Evolutionary conservation across 2,113 vertebrate species (phyloP).

Genomic region (Halcyon malimbica): DNA sequence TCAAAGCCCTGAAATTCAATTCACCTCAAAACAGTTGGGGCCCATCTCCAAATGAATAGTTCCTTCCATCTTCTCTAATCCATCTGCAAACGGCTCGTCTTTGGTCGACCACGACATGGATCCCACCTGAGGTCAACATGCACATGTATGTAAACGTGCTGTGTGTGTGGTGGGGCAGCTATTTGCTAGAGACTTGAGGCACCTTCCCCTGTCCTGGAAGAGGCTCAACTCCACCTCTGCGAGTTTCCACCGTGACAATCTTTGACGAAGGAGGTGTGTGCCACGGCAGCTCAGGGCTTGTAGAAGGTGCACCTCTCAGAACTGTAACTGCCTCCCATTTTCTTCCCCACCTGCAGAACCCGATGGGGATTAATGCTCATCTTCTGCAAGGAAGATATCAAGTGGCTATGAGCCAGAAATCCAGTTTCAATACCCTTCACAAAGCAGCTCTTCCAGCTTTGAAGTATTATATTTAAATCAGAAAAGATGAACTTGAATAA

Average conservation of each 20-base stretch:
- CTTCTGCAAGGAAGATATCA: background rate
- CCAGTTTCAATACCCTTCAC: background rate
- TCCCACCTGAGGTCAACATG: background rate
- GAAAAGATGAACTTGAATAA: background rate
- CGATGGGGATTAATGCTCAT: background rate
- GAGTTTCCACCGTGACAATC: background rate
- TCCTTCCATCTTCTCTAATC: background rate
- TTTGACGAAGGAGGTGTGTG: background rate
- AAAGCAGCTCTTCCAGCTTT: background rate
- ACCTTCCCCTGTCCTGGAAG: background rate
- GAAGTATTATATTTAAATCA: background rate
- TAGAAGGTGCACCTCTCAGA: background rate
- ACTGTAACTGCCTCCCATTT: background rate
- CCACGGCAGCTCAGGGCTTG: background rate
- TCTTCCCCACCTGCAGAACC: background rate
- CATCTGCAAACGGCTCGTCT: background rate
- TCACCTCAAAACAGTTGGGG: background rate
- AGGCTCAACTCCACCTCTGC: background rate
- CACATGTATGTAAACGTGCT: accelerated
- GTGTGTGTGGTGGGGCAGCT: background rate
- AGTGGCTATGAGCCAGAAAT: background rate
- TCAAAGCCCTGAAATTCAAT: slow-evolving; percentile 7
- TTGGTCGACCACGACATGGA: background rate
- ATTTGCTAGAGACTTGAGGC: background rate
- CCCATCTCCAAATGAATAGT: background rate